A percentile compares a stretch with the other conserved stretches of the same genome.
Conservation (phyloP, 2,113 vertebrate species). For the Xiphorhynchus elegans region DNA sequence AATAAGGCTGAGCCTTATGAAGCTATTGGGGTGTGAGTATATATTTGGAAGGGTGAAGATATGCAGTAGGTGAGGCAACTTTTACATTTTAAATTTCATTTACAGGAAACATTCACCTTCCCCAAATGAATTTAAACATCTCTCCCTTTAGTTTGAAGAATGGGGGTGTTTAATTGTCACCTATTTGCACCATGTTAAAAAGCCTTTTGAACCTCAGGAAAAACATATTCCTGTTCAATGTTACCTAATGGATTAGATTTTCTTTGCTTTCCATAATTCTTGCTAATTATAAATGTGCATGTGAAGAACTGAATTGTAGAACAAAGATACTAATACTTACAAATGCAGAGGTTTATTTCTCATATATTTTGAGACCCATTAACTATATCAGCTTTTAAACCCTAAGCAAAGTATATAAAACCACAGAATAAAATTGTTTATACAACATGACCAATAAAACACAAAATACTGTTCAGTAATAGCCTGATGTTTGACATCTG, state of each 20-base stretch:
- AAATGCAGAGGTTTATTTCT: conserved; percentile 28
- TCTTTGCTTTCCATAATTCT: background rate
- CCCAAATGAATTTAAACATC: background rate
- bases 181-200: background rate
- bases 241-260: background rate
- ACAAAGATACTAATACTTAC: conserved; percentile 60
- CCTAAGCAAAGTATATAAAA: background rate
- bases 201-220: conserved; percentile 4
- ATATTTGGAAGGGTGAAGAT: background rate
- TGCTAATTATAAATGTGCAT: conserved; percentile 45
- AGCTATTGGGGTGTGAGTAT: background rate
- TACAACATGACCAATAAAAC: background rate
- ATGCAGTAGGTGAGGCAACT: background rate
- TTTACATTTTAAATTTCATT: background rate
- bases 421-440: background rate
- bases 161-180: background rate
- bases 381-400: background rate
- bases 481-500: background rate
- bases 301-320: conserved; percentile 50
- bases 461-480: background rate
- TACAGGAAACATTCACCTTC: background rate
- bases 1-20: background rate
- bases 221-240: background rate
- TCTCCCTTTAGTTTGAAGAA: background rate
- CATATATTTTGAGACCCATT: background rate